Percentiles rank a stretch among this genome's conserved stretches.
Evolutionary conservation across 2,113 vertebrate genomes (phyloP).

Genomic region (Tragelaphus scriptus): DNA sequence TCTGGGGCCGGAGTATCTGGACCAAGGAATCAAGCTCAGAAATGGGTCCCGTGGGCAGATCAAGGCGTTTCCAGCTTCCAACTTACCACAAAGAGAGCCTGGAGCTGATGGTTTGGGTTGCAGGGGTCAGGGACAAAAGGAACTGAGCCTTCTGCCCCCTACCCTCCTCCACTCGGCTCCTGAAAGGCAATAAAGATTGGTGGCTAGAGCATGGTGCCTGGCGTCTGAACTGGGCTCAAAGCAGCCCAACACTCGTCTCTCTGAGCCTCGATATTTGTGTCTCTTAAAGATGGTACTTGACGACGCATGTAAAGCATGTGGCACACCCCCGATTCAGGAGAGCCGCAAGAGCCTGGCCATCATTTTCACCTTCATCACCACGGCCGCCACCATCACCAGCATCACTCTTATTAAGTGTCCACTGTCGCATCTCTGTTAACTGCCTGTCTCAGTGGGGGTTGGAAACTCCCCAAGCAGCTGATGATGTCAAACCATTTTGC

Average conservation of each 20-base stretch:
- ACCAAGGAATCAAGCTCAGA: background rate
- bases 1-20: background rate
- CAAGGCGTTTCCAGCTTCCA: background rate
- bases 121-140: no score
- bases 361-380: background rate
- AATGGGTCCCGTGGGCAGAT: background rate
- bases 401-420: background rate
- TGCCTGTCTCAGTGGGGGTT: background rate
- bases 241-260: background rate
- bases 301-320: accelerated
- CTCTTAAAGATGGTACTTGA: background rate
- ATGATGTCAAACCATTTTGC: background rate
- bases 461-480: background rate
- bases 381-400: background rate
- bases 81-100: no score
- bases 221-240: background rate
- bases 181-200: no score
- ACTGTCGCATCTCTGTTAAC: background rate
- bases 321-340: background rate
- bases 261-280: background rate
- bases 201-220: background rate
- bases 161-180: no score
- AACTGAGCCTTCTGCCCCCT: no score
- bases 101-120: no score
- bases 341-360: accelerated